phyloP scores from a whole-genome alignment of 1,140 invertebrate species.

The Drosophila virilis region DNA sequence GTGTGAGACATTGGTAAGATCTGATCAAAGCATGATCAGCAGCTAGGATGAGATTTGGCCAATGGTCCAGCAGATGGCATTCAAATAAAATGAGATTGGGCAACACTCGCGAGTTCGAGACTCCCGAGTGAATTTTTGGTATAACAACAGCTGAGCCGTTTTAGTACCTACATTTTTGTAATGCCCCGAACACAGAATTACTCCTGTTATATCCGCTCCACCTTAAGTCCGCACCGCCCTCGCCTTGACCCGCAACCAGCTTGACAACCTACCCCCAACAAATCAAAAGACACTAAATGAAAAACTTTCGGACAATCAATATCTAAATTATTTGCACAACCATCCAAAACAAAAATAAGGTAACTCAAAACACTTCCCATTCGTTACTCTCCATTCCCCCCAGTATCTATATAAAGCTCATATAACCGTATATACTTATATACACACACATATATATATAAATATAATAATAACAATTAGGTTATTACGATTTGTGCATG shows the following conservation, averaged over 20 bases:
- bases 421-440: slow-evolving; percentile 40
- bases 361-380: slow-evolving; percentile 58
- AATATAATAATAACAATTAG: slow-evolving; percentile 29
- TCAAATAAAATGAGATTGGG: slow-evolving; percentile 8
- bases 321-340: slow-evolving; percentile 74
- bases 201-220: slow-evolving; percentile 16
- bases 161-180: slow-evolving; percentile 37
- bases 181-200: slow-evolving; percentile 11
- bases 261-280: slow-evolving; percentile 36
- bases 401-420: slow-evolving; percentile 33
- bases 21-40: slow-evolving; percentile 69
- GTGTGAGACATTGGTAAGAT: slow-evolving; percentile 83
- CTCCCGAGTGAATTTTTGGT: background rate
- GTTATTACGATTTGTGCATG: slow-evolving; percentile 57
- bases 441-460: slow-evolving; percentile 26
- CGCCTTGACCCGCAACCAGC: slow-evolving; percentile 36
- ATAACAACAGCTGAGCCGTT: slow-evolving; percentile 42
- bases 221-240: slow-evolving; percentile 17
- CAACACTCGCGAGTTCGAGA: slow-evolving; percentile 5
- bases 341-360: slow-evolving; percentile 47
- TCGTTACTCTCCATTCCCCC: slow-evolving; percentile 53
- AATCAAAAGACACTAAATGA: slow-evolving; percentile 38
- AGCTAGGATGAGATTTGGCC: slow-evolving; percentile 56
- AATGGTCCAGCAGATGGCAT: slow-evolving; percentile 23
- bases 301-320: slow-evolving; percentile 78